A percentile compares a stretch with the other conserved stretches of the same genome.
phyloP scores from a whole-genome alignment of 2,797 vertebrate genomes.

The Cryptoprocta ferox region DNA sequence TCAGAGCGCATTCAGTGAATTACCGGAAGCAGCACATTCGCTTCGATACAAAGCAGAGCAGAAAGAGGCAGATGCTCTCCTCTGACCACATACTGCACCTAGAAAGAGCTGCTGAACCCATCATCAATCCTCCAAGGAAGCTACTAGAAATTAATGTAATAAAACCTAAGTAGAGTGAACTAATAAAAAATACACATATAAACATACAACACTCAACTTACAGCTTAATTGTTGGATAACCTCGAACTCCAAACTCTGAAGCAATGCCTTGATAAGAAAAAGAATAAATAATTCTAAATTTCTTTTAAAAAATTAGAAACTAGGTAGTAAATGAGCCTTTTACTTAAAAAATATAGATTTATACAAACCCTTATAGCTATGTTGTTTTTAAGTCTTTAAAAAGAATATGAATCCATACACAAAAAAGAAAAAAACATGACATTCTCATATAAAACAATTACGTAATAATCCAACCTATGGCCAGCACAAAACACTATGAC shows the following conservation, averaged over 20 bases:
- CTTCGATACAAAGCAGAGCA: background rate
- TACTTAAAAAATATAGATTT: conserved; percentile 44
- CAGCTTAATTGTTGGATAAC: conserved; percentile 99
- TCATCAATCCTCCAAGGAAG: conserved; percentile 5
- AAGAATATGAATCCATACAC: background rate
- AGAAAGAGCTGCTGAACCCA: conserved; percentile 4
- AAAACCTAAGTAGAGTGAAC: conserved; percentile 53
- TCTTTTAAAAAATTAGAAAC: conserved; percentile 55
- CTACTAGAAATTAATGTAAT: background rate
- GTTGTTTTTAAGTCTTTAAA: conserved; percentile 35
- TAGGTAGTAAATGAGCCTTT: conserved; percentile 68
- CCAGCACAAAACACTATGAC: conserved; percentile 8
- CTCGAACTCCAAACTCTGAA: conserved; percentile 97
- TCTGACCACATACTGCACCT: background rate
- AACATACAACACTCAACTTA: conserved; percentile 89
- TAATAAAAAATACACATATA: conserved; percentile 71
- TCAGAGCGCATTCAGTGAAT: background rate
- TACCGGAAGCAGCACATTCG: background rate
- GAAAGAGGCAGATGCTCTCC: background rate
- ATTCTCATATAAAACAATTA: conserved; percentile 41
- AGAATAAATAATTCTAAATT: conserved; percentile 76
- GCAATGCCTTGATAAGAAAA: conserved; percentile 92
- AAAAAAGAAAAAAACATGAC: conserved; percentile 45
- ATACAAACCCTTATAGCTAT: conserved; percentile 21
- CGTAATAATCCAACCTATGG: conserved; percentile 28